A percentile compares a stretch with the other conserved stretches of the same genome.
Conservation (phyloP, 2,113 vertebrate species). For the Orthochromis malagaraziensis region DNA sequence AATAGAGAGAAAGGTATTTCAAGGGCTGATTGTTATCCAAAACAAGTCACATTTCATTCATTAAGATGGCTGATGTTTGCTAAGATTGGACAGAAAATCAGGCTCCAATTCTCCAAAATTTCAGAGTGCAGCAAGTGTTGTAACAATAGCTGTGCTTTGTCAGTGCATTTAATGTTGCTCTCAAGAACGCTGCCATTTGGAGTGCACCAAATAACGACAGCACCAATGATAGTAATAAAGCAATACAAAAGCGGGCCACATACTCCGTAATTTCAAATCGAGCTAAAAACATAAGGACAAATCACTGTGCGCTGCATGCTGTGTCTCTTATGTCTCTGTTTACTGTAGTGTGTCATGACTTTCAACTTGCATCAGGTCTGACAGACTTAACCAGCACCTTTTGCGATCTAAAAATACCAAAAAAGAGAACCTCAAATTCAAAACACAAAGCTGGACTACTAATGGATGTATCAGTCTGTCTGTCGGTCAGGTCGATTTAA, state of each 20-base stretch:
- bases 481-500: not conserved
- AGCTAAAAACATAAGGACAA: not conserved
- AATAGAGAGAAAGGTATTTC: not conserved
- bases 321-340: not conserved
- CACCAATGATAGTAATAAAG: conserved; percentile 13
- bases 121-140: not conserved
- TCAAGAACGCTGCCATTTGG: not conserved
- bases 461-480: not conserved
- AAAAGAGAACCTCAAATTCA: not conserved
- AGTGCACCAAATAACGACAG: not conserved
- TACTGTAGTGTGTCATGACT: not conserved
- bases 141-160: not conserved
- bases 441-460: not conserved
- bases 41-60: not conserved
- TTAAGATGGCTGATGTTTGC: not conserved
- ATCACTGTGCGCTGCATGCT: not conserved
- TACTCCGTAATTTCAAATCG: not conserved
- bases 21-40: conserved; percentile 43
- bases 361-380: not conserved
- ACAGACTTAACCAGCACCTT: not conserved
- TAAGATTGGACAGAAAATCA: not conserved
- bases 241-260: conserved; percentile 18
- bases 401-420: not conserved
- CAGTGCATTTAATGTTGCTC: not conserved
- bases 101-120: not conserved